Percentiles rank a stretch among this genome's conserved stretches.
Conservation (phyloP, 2,113 vertebrate species). For the Xiphophorus maculatus region DNA sequence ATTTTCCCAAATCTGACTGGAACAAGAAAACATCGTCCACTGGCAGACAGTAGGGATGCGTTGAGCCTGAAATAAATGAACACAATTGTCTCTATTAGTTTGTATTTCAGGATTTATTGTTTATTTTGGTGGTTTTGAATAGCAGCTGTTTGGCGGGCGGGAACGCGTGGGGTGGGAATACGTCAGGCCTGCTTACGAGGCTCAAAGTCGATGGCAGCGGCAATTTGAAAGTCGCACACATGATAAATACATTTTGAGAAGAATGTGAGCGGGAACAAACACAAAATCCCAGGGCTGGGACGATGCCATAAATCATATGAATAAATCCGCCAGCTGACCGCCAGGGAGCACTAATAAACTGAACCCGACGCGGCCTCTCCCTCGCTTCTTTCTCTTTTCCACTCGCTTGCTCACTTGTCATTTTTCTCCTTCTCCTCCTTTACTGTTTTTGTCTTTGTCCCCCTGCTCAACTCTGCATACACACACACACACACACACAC, state of each 20-base stretch:
- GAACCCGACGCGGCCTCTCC: constrained; percentile 41
- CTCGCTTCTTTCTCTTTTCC: constrained; percentile 5
- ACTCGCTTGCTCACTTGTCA: constrained; percentile 8
- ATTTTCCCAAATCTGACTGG: constrained; percentile 65
- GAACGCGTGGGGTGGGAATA: constrained; percentile 19
- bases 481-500: too few relatives aligned
- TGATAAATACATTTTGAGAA: constrained; percentile 53
- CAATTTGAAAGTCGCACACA: constrained; percentile 59
- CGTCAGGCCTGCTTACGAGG: constrained; percentile 64
- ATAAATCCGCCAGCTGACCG: constrained; percentile 59
- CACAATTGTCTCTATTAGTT: constrained; percentile 67
- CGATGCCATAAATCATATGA: constrained; percentile 60
- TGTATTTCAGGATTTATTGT: constrained; percentile 50
- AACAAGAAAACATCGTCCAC: constrained; percentile 57
- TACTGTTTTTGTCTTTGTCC: constrained; percentile 33
- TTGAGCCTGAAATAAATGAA: constrained; percentile 61
- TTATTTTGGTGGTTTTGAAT: constrained; percentile 44
- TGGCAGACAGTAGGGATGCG: constrained; percentile 43
- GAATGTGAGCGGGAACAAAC: constrained; percentile 46
- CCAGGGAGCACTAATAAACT: constrained; percentile 72
- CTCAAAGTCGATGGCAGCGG: constrained; percentile 54
- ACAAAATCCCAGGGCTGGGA: constrained; percentile 56
- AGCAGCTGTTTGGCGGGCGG: constrained; percentile 1
- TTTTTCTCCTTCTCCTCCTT: constrained; percentile 3
- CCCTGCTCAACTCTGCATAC: constrained; percentile 1